phyloP scores from a whole-genome alignment of 2,797 vertebrate species.

The Anas bahamensis region DNA sequence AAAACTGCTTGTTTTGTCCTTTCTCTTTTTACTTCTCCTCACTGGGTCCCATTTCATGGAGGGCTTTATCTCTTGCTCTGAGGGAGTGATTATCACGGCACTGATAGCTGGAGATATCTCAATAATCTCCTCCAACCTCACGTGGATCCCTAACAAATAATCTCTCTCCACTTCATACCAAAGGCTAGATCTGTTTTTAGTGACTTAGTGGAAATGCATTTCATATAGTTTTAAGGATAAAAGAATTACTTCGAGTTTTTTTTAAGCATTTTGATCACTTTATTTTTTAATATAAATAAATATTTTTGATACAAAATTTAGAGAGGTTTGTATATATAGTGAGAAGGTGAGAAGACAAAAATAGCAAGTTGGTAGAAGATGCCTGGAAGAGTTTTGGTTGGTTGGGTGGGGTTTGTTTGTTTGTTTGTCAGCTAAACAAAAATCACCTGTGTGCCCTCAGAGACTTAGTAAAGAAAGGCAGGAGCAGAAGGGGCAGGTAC shows the following conservation, averaged over 20 bases:
- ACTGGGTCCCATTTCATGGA: background rate
- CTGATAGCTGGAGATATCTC: background rate
- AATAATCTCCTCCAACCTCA: background rate
- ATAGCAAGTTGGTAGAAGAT: background rate
- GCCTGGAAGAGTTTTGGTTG: background rate
- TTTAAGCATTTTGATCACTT: background rate
- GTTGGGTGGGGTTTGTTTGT: background rate
- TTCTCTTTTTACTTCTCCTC: background rate
- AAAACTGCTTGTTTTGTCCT: background rate
- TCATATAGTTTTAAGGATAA: background rate
- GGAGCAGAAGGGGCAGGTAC: background rate
- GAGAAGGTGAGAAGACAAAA: background rate
- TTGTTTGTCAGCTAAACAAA: background rate
- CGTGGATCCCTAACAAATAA: background rate
- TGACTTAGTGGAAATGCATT: background rate
- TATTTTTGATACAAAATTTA: background rate
- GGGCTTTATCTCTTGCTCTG: background rate
- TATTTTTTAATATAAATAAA: background rate
- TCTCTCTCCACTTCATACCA: background rate
- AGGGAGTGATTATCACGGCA: slow-evolving; percentile 5
- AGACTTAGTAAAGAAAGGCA: slow-evolving; percentile 3
- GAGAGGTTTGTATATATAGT: background rate
- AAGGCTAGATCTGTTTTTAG: background rate
- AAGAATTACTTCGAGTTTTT: background rate
- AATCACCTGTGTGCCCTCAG: background rate